Percentiles rank a stretch among this genome's conserved stretches.
Conservation (phyloP, 2,797 vertebrate species). For the Aselliscus stoliczkanus region DNA sequence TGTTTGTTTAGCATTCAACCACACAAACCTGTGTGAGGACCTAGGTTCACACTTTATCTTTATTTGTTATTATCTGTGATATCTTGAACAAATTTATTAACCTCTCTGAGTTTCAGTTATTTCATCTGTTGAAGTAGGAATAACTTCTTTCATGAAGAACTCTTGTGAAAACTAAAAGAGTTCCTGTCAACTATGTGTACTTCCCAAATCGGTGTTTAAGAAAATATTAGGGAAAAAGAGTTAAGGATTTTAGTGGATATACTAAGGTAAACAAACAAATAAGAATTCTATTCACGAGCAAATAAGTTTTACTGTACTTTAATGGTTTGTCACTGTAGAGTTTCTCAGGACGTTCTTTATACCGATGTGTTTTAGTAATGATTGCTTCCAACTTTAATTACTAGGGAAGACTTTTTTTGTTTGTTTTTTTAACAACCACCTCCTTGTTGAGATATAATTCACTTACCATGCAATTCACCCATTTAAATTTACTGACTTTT, state of each 20-base stretch:
- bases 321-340: not conserved
- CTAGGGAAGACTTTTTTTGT: not conserved
- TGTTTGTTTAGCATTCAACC: not conserved
- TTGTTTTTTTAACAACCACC: not conserved
- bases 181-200: not conserved
- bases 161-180: not conserved
- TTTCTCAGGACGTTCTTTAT: not conserved
- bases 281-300: not conserved
- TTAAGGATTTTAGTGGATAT: not conserved
- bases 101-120: not conserved
- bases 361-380: not conserved
- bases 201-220: not conserved
- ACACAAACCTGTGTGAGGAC: not conserved
- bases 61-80: not conserved
- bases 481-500: not conserved
- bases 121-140: not conserved
- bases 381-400: not conserved
- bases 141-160: not conserved
- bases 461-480: not conserved
- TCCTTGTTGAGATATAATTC: not conserved
- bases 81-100: not conserved
- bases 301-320: not conserved
- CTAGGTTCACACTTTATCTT: not conserved
- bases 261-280: not conserved
- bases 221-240: not conserved